Evolutionary conservation across 2,888 invertebrate species (phyloP).

Genomic region (Lepeophtheirus nordmannii): DNA sequence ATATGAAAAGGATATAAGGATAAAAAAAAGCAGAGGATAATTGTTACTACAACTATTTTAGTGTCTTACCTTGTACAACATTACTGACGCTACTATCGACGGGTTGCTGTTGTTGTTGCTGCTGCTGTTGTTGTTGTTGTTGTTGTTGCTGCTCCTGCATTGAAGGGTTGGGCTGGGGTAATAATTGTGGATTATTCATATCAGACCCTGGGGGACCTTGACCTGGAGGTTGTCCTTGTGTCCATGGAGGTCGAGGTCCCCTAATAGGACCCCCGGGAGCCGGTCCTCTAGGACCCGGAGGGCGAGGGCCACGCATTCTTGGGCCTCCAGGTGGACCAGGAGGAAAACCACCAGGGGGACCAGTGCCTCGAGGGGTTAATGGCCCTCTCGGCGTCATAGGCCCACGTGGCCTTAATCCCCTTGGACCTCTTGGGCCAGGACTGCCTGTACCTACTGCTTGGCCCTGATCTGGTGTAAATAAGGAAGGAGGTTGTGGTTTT

Average conservation of each 20-base stretch:
- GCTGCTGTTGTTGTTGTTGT: conserved; percentile 1
- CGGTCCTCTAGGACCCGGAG: conserved; percentile 21
- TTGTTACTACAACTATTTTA: background rate
- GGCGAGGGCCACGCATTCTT: conserved; percentile 21
- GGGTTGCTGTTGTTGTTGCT: conserved; percentile 9
- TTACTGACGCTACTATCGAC: conserved; percentile 9
- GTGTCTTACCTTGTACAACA: conserved; percentile 2
- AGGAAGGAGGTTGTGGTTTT: conserved; percentile 7
- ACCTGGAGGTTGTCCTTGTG: conserved; percentile 7
- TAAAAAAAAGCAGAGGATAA: too few species aligned
- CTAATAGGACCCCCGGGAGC: background rate
- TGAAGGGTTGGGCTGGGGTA: background rate
- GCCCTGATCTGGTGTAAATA: background rate
- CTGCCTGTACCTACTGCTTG: background rate
- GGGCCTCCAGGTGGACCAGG: conserved; percentile 20
- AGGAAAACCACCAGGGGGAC: conserved; percentile 17
- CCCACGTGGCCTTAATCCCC: conserved; percentile 5
- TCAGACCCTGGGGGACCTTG: conserved; percentile 5
- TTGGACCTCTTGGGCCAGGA: conserved; percentile 14
- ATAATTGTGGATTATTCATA: background rate
- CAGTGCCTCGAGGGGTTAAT: background rate
- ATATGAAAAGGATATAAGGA: too few species aligned
- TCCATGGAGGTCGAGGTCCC: background rate
- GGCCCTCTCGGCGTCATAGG: background rate
- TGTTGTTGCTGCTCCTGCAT: conserved; percentile 1